Base-by-base conservation (phyloP, 2,888 invertebrate genomes). In the Chirona hameri region DNA sequence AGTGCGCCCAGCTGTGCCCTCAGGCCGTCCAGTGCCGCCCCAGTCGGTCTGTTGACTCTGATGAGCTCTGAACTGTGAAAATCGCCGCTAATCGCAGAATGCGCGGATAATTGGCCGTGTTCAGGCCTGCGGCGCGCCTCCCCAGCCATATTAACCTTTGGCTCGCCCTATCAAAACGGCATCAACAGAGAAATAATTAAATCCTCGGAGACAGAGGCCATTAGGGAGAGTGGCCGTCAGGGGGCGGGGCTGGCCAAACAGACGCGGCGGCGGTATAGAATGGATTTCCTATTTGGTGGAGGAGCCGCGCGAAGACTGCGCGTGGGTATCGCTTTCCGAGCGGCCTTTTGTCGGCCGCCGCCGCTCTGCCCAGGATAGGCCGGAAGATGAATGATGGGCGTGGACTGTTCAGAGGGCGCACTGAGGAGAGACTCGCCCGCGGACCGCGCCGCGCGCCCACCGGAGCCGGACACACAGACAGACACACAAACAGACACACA, bases 81-180 rank as follows among this genome's bases (percentile, higher is more conserved):
- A 60, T 60, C 60, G n/a, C 60, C n/a, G n/a, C 60, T 60, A 60
- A 60, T 60, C 60, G 60, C 21, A n/a, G 21, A 57, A 60, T 10
- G n/a, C 60, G n/a, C 7, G 24, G 60, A 60, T 60, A 60, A 60
- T 60, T n/a, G 60, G n/a, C 5, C 5, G 7, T n/a, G 3, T 3
- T 4, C 7, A 4, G 3, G 60, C 24, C 60, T 24, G 7, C 24
- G 60, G 24, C 60, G 5, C 7, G 21, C 60, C 60, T 5, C 5
- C 69, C 69, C 69, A 69, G 29, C 27, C 29, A 12, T 29, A 69
- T 69, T 69, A 69, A 69, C 69, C 69, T 69, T 69, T 69, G 69
- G 69, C 69, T 69, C 69, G 69, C 69, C n/a, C 69, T 29, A 69
- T 69, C 69, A 69, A 69, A 69, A 69, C 29, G 69, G 29, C 69